phyloP scores from a whole-genome alignment of 2,113 vertebrate genomes.

The Sinosuthora webbiana region DNA sequence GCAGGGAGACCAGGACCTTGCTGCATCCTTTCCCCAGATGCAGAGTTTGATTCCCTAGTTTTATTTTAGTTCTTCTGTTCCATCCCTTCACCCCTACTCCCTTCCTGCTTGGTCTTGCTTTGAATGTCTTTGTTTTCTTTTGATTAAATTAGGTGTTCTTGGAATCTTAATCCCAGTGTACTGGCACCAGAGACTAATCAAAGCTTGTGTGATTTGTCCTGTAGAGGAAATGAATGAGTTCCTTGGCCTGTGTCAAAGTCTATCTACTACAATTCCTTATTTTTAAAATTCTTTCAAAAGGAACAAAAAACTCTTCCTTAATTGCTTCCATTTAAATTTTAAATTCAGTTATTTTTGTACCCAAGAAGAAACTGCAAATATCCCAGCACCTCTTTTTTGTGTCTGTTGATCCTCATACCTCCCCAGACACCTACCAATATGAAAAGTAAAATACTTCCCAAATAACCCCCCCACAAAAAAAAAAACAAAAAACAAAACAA shows the following conservation, averaged over 20 bases:
- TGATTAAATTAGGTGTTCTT: not conserved
- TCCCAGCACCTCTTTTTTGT: not conserved
- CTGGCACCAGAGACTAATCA: not conserved
- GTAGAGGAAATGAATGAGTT: not conserved
- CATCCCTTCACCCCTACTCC: not conserved
- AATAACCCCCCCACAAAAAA: not conserved
- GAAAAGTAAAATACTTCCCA: not conserved
- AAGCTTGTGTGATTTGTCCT: not conserved
- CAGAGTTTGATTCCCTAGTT: not conserved
- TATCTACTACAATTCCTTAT: not conserved
- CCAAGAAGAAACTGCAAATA: not conserved
- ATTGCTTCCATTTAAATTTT: not conserved
- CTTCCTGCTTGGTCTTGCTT: not conserved
- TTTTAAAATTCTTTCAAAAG: not conserved
- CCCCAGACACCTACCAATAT: not conserved
- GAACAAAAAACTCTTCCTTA: not conserved
- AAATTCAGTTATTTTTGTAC: not conserved
- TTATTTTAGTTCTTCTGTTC: not conserved
- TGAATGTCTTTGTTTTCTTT: not conserved
- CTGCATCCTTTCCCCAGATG: not conserved
- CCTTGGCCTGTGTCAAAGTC: not conserved
- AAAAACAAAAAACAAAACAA: too few relatives aligned
- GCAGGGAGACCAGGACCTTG: not conserved
- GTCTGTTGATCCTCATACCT: not conserved
- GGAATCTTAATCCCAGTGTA: not conserved